Conservation (phyloP, 2,797 vertebrate species). For the Rousettus madagascariensis region DNA sequence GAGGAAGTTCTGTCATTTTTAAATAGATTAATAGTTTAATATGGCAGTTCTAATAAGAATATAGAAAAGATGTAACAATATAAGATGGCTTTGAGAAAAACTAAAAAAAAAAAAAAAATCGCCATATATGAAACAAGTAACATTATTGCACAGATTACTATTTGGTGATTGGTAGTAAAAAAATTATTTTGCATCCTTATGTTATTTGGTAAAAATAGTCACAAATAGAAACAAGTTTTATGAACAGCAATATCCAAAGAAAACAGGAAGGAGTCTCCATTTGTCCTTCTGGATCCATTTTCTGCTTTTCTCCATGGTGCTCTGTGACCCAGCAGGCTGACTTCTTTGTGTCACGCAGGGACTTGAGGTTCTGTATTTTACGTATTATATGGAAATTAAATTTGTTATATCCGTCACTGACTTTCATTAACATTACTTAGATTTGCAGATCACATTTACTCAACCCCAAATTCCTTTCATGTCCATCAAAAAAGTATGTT, state of each 20-base stretch:
- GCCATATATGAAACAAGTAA: not conserved
- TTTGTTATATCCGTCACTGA: not conserved
- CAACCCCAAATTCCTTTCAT: not conserved
- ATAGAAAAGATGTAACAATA: conserved; percentile 48
- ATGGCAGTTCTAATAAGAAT: conserved; percentile 66
- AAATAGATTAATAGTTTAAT: conserved; percentile 38
- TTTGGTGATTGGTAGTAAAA: conserved; percentile 11
- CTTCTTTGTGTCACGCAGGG: not conserved
- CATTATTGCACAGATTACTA: conserved; percentile 31
- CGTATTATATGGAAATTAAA: not conserved
- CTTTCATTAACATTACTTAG: not conserved
- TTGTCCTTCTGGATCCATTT: not conserved
- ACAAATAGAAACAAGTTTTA: not conserved
- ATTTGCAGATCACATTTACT: not conserved
- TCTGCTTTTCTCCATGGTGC: not conserved
- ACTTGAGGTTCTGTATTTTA: not conserved
- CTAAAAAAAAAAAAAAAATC: conserved; percentile 56
- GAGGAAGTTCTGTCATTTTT: conserved; percentile 33
- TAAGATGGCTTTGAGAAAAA: conserved; percentile 39
- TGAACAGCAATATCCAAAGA: not conserved
- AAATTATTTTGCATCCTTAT: conserved; percentile 5
- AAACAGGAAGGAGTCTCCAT: not conserved
- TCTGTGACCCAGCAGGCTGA: not conserved
- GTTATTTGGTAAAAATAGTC: not conserved
- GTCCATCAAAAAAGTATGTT: not conserved